phyloP scores from a whole-genome alignment of 2,113 vertebrate species.

The Mohoua ochrocephala region DNA sequence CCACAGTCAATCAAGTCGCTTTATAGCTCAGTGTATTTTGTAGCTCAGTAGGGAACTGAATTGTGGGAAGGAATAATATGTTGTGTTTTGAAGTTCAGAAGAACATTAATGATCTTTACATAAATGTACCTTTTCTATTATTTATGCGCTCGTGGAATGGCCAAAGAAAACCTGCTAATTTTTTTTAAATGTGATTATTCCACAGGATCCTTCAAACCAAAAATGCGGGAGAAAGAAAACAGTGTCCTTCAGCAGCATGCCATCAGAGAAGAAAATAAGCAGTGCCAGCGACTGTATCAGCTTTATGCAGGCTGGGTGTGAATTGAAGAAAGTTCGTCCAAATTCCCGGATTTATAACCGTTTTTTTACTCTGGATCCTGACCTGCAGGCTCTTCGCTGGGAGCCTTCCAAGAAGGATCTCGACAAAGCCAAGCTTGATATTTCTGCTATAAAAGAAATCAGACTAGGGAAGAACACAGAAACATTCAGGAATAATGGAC shows the following conservation, averaged over 20 bases:
- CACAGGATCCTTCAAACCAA: slow-evolving; percentile 90
- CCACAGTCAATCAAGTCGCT: not conserved
- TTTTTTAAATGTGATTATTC: not conserved
- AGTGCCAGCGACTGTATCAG: slow-evolving; percentile 93
- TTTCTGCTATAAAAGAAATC: slow-evolving; percentile 89
- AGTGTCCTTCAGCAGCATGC: slow-evolving; percentile 98
- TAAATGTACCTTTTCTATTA: not conserved
- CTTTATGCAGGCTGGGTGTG: slow-evolving; percentile 98
- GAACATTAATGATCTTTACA: not conserved
- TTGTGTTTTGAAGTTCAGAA: not conserved
- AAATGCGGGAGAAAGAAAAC: slow-evolving; percentile 94
- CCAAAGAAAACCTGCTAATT: not conserved
- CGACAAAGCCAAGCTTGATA: slow-evolving; percentile 91
- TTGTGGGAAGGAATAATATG: not conserved
- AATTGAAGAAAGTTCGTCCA: slow-evolving; percentile 94
- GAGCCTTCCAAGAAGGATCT: slow-evolving; percentile 96
- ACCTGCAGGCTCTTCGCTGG: slow-evolving; percentile 93
- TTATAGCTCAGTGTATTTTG: not conserved
- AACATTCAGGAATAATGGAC: slow-evolving; percentile 92
- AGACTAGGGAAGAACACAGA: slow-evolving; percentile 95
- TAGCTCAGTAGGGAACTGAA: not conserved
- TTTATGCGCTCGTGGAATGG: not conserved
- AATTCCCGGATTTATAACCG: slow-evolving; percentile 94
- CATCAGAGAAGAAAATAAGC: slow-evolving; percentile 97
- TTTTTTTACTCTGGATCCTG: slow-evolving; percentile 91